phyloP scores from a whole-genome alignment of 2,888 invertebrate species.

The Pyrrhia umbra region DNA sequence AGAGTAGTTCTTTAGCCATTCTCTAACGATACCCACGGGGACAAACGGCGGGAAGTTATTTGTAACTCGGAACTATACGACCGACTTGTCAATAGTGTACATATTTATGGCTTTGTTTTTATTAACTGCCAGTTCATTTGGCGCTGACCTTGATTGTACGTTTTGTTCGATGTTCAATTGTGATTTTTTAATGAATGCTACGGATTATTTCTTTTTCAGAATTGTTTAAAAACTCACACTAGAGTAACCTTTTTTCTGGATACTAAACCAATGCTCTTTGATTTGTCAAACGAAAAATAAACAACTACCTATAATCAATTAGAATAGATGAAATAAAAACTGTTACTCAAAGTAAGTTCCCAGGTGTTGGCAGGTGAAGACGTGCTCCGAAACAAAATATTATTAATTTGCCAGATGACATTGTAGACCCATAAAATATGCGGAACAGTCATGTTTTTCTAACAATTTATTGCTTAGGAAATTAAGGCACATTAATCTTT shows the following conservation, averaged over 20 bases:
- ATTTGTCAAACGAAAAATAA: too few species aligned
- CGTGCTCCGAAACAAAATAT: constrained; percentile 19
- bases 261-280: too few species aligned
- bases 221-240: too few species aligned
- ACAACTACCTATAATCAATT: too few species aligned
- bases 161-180: neutral
- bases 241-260: too few species aligned
- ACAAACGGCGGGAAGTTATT: neutral
- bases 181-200: neutral
- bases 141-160: neutral
- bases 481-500: constrained; percentile 57
- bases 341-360: constrained; percentile 9
- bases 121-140: neutral
- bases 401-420: constrained; percentile 35
- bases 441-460: constrained; percentile 43
- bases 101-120: constrained; percentile 12
- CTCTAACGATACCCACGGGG: neutral
- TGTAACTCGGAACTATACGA: constrained; percentile 7
- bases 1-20: constrained; percentile 10
- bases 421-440: constrained; percentile 37
- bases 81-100: neutral
- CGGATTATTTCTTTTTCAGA: too few species aligned
- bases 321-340: neutral
- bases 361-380: constrained; percentile 19
- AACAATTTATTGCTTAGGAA: constrained; percentile 52